These are phyloP conservation scores for Cathartes aura DNA, from an alignment of 2,113 vertebrate genomes.

Conservation along the genomic window DNA sequence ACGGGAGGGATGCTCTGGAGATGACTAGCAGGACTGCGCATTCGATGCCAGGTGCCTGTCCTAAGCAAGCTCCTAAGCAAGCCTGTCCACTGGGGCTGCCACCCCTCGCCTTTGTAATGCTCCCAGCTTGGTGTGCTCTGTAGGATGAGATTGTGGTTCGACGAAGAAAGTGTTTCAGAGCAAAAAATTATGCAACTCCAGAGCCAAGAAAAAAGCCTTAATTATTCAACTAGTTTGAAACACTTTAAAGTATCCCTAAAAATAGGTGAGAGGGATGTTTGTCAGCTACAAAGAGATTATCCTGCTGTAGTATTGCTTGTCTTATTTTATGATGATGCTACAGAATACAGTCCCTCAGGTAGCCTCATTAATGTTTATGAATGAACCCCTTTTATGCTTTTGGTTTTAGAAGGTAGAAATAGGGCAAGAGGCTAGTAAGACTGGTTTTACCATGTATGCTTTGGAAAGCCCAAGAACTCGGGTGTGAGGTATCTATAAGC, in stretches of 20 bases:
- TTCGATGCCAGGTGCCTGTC: not conserved
- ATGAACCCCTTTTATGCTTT: slow-evolving; percentile 30
- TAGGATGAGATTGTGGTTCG: not conserved
- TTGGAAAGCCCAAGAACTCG: not conserved
- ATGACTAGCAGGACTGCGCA: rapidly evolving
- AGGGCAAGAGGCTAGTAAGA: not conserved
- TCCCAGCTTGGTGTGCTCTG: not conserved
- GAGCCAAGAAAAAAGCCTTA: slow-evolving; percentile 2
- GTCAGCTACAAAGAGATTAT: slow-evolving; percentile 62
- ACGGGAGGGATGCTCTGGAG: not conserved
- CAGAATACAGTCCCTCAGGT: slow-evolving; percentile 61
- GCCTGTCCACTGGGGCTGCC: not conserved
- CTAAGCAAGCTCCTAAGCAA: not conserved
- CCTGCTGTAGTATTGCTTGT: slow-evolving; percentile 12
- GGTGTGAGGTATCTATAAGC: not conserved
- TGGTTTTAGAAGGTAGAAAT: slow-evolving; percentile 20
- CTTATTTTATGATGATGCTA: slow-evolving; percentile 67
- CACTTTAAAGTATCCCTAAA: slow-evolving; percentile 66
- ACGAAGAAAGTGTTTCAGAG: not conserved
- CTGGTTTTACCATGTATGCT: not conserved
- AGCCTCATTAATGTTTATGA: slow-evolving; percentile 62
- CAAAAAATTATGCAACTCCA: not conserved
- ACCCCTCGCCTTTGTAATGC: not conserved
- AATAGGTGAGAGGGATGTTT: slow-evolving; percentile 56
- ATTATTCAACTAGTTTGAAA: slow-evolving; percentile 56